These are phyloP conservation scores for cat (Felis catus) DNA, from an alignment of 2,113 vertebrate species.

Conservation along the genomic window F.catus_Fca126_mat1.0 CM031417.1:121671001-121671500, in stretches of 20 bases:
- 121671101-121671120: constrained; percentile 57
- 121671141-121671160: constrained; percentile 67
- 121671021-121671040: constrained; percentile 59
- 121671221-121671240: constrained; percentile 34
- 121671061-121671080: constrained; percentile 77
- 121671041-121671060: constrained; percentile 25
- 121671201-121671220: constrained; percentile 72
- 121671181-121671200: constrained; percentile 58
- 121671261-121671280: constrained; percentile 51
- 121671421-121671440: constrained; percentile 50
- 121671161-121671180: constrained; percentile 58
- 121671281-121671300: constrained; percentile 64
- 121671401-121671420: constrained; percentile 68
- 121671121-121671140: constrained; percentile 45
- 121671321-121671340: constrained; percentile 74
- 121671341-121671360: constrained; percentile 61
- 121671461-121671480: constrained; percentile 78
- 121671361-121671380: constrained; percentile 49
- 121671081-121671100: background rate
- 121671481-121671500: constrained; percentile 84
- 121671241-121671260: constrained; percentile 62
- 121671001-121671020: constrained; percentile 51
- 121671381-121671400: constrained; percentile 67
- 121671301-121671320: constrained; percentile 67
- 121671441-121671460: background rate